These are phyloP conservation scores for Oryzias dopingdopingensis DNA, from an alignment of 2,797 vertebrate genomes.

Conservation along the genomic window DNA sequence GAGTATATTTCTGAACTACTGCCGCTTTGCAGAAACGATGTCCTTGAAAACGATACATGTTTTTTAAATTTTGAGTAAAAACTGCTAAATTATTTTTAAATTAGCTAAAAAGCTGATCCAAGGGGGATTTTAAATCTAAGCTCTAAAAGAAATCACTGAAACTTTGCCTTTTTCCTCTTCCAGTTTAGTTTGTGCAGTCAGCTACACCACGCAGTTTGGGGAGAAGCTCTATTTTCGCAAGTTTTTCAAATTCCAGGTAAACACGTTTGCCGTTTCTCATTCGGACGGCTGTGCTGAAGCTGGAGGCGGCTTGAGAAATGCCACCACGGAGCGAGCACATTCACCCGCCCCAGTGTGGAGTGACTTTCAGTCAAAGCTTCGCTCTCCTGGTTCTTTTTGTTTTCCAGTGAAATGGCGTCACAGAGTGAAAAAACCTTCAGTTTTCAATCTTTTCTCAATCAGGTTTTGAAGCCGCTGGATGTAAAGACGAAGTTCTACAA, in stretches of 20 bases:
- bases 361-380: conserved; percentile 2
- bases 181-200: conserved; percentile 98
- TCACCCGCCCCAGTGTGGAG: conserved; percentile 36
- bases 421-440: conserved; percentile 69
- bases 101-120: too few relatives aligned
- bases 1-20: too few relatives aligned
- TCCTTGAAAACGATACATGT: too few relatives aligned
- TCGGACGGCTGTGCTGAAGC: conserved; percentile 1
- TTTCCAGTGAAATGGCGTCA: conserved; percentile 35
- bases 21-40: too few relatives aligned
- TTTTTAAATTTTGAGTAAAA: too few relatives aligned
- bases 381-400: neutral
- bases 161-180: neutral
- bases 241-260: conserved; percentile 99
- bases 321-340: conserved; percentile 43
- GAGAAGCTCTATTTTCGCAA: conserved; percentile 99
- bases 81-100: too few relatives aligned
- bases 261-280: conserved; percentile 21
- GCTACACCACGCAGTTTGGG: conserved; percentile 92
- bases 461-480: conserved; percentile 98
- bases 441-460: conserved; percentile 82
- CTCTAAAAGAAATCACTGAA: too few relatives aligned
- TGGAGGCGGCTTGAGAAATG: conserved; percentile 62
- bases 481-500: conserved; percentile 99
- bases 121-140: too few relatives aligned